phyloP scores from a whole-genome alignment of 2,888 invertebrate genomes.

The Fragum sueziense region DNA sequence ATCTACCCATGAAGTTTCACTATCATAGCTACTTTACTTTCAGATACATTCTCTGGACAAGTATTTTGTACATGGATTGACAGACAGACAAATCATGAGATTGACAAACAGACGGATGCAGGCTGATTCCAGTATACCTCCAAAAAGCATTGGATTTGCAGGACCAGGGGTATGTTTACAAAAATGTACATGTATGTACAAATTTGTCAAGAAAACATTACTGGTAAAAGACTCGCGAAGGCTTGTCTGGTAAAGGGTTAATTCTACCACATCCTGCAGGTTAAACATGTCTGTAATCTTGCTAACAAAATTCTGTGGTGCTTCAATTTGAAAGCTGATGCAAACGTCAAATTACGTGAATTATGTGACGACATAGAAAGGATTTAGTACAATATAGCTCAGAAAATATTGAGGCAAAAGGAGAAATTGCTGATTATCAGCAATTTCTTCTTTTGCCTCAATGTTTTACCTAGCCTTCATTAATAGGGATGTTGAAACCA shows the following conservation, averaged over 20 bases:
- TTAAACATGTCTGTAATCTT: neutral
- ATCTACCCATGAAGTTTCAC: no score
- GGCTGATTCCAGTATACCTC: no score
- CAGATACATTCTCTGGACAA: no score
- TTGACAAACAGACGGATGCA: neutral
- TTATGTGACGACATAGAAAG: neutral
- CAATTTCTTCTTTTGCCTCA: no score
- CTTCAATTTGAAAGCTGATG: neutral
- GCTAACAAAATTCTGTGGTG: neutral
- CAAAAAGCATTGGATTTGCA: neutral
- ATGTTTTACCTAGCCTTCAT: no score
- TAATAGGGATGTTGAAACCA: no score
- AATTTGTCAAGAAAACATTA: neutral
- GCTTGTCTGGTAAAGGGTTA: neutral
- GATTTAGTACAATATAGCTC: neutral
- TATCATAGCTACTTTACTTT: no score
- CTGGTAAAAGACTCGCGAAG: neutral
- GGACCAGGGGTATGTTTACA: neutral
- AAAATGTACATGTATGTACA: neutral
- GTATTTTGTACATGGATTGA: no score
- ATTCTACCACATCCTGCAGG: neutral
- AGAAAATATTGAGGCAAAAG: no score
- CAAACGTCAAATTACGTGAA: neutral
- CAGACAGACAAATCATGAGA: neutral
- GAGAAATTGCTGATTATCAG: no score